Percentiles rank a stretch among this genome's conserved stretches.
Evolutionary conservation across 2,797 vertebrate species (phyloP).

Genomic region (Cebuella pygmaea): DNA sequence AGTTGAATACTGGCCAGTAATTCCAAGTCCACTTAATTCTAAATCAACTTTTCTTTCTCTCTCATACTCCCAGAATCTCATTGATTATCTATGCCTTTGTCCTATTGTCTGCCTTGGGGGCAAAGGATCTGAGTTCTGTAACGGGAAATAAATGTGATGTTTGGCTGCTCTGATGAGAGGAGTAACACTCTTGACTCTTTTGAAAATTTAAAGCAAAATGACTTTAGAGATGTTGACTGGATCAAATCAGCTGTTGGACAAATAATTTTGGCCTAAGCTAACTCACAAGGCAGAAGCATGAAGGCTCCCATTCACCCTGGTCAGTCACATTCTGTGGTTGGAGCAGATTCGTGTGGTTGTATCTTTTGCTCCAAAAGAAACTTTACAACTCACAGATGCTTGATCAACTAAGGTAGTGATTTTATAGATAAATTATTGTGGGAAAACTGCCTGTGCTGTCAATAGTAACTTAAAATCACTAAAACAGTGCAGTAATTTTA

Average conservation of each 20-base stretch:
- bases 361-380: not conserved
- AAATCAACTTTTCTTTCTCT: not conserved
- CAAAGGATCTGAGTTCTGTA: not conserved
- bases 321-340: not conserved
- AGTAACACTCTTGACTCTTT: not conserved
- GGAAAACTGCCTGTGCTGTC: not conserved
- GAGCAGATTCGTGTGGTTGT: not conserved
- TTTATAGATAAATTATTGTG: not conserved
- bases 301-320: not conserved
- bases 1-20: not conserved
- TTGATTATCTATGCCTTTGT: not conserved
- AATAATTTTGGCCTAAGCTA: not conserved
- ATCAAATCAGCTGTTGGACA: not conserved
- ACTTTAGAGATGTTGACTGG: not conserved
- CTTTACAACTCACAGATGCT: not conserved
- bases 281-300: not conserved
- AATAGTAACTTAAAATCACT: not conserved
- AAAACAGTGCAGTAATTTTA: not conserved
- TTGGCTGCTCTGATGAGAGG: not conserved
- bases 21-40: not conserved
- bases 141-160: not conserved
- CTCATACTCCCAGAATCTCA: not conserved
- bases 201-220: not conserved
- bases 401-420: not conserved
- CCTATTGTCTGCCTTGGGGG: not conserved